Evolutionary conservation across 2,888 invertebrate species (phyloP).

Genomic region (Odontocolon sp.): DNA sequence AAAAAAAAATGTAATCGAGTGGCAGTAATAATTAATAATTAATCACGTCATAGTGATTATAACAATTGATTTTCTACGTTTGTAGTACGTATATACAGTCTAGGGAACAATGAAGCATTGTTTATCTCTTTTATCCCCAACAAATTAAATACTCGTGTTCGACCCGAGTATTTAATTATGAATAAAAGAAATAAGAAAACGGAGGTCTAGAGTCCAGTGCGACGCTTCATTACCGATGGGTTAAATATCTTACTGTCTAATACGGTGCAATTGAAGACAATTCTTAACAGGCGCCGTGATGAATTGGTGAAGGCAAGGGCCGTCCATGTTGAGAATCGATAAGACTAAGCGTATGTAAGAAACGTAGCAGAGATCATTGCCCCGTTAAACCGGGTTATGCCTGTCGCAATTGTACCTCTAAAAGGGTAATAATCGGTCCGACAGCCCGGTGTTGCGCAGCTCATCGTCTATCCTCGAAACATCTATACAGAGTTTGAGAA

Average conservation of each 20-base stretch:
- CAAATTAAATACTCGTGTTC: no score
- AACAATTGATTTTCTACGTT: no score
- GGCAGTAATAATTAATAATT: no score
- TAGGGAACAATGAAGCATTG: no score
- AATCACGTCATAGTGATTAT: no score
- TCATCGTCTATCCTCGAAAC: constrained; percentile 33
- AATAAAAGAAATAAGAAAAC: background rate
- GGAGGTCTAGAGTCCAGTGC: constrained; percentile 11
- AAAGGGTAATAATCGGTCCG: constrained; percentile 52
- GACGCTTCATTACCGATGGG: constrained; percentile 20
- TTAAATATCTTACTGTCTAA: constrained; percentile 76
- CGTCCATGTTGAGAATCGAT: constrained; percentile 71
- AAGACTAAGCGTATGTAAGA: constrained; percentile 48
- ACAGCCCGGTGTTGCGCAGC: constrained; percentile 13
- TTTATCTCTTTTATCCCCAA: background rate
- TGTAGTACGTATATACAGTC: background rate
- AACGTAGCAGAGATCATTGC: constrained; percentile 53
- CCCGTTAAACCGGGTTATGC: constrained; percentile 45
- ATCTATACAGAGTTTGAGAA: constrained; percentile 42
- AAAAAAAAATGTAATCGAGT: no score
- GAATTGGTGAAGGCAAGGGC: constrained; percentile 73
- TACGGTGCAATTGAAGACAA: constrained; percentile 74
- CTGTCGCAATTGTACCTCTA: constrained; percentile 49
- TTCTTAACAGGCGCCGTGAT: constrained; percentile 75
- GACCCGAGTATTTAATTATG: background rate